phyloP scores from a whole-genome alignment of 2,113 vertebrate species.

The Lipotes vexillifer region DNA sequence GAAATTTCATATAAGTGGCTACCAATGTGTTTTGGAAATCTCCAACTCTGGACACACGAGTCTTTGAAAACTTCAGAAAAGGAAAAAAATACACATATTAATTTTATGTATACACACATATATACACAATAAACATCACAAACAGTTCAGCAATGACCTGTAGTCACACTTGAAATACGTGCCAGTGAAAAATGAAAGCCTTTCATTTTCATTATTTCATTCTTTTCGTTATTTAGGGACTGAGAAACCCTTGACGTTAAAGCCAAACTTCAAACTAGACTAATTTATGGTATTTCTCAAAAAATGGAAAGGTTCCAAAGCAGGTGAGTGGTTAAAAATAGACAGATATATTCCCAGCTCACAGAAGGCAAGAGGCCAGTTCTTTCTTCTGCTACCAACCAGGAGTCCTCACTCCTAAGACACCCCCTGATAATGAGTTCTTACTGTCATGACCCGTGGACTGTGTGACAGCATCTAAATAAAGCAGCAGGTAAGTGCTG shows the following conservation, averaged over 20 bases:
- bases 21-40: neutral
- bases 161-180: neutral
- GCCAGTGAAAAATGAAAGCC: neutral
- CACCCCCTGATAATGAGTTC: neutral
- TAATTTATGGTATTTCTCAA: neutral
- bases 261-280: neutral
- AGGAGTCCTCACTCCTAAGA: neutral
- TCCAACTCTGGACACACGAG: neutral
- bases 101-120: neutral
- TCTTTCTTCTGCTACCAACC: neutral
- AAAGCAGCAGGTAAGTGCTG: accelerated
- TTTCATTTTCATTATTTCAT: neutral
- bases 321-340: neutral
- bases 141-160: neutral
- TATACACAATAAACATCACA: neutral
- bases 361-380: no score
- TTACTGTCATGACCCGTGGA: no score
- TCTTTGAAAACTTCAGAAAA: neutral
- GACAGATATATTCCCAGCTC: neutral
- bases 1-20: neutral
- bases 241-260: neutral
- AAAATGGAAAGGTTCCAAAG: neutral
- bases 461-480: neutral
- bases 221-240: neutral
- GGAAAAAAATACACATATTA: neutral